Evolutionary conservation across 2,888 invertebrate genomes (phyloP), one percentile per base, ranked within the genome.

Genomic region (Plebejus anna): DNA sequence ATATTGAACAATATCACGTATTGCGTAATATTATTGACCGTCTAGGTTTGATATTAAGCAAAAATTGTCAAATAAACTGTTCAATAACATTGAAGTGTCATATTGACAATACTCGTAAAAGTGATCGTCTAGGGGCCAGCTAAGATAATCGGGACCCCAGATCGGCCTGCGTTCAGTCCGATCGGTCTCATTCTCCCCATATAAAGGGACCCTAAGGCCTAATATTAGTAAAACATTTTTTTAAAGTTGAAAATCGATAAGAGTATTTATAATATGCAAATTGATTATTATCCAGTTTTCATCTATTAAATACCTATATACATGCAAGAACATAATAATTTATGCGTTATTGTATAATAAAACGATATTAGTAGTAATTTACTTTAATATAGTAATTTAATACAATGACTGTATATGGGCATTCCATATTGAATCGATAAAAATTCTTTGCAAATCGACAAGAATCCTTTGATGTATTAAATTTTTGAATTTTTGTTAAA

Each of bases 181-280:
- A 55, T 55, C 4, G 55, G 16, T 55, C 55, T 22, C 22, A 22
- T 22, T 0, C 22, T 55, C 16, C 16, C 1, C 16, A 4, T 55
- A 55, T 55, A 55, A 55, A 4, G 4, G 55, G 16, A 55, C 55
- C 55, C 4, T 55, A 11, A 42, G 72, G 72, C 32, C 73, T 73
- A 55, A 73, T 73, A 73, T 73, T 73, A 28, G 16, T 32, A 51
- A 36, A 32, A 36, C 4, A 55, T 32, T 32, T 55, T 51, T 73
- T 73, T 73, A 6, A 32, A 7, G 16, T 51, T 28, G 32, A 16
- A 55, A 55, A 55, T 55, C 73, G 55, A 28, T 28, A 32, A 73
- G 73, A 28, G 51, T 32, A 71, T 76, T 73, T 78, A 75, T 79
- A 80, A 75, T 79, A 80, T 80, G 79, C 77, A 79, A 80, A 80